A percentile compares a stretch with the other conserved stretches of the same genome.
phyloP scores from a whole-genome alignment of 2,113 vertebrate genomes.

The Halichoerus grypus region DNA sequence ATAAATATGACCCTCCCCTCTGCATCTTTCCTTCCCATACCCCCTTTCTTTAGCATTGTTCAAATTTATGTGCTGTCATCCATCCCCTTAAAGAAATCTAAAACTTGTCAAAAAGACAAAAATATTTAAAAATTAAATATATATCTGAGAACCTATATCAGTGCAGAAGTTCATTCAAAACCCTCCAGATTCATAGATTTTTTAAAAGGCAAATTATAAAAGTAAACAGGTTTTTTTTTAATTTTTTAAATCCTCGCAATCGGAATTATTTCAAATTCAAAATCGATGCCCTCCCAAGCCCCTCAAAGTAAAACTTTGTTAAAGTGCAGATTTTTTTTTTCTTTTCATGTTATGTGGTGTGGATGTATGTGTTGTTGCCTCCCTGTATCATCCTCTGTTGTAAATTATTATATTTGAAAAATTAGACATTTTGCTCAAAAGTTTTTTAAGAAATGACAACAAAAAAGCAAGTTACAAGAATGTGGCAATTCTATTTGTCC shows the following conservation, averaged over 20 bases:
- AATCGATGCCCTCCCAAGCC: constrained; percentile 88
- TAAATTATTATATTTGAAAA: constrained; percentile 90
- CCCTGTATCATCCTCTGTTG: constrained; percentile 96
- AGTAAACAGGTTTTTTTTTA: constrained; percentile 87
- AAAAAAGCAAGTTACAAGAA: constrained; percentile 93
- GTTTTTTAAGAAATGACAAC: constrained; percentile 88
- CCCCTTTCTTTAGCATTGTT: constrained; percentile 92
- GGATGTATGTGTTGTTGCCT: constrained; percentile 99
- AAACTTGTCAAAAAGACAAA: constrained; percentile 89
- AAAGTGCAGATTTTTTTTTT: constrained; percentile 96
- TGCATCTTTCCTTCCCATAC: constrained; percentile 87
- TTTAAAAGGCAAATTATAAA: constrained; percentile 83
- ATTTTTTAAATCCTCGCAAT: constrained; percentile 84
- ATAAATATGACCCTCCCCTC: constrained; percentile 91
- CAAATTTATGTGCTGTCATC: constrained; percentile 94
- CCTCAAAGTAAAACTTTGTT: constrained; percentile 85
- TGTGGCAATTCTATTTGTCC: constrained; percentile 96
- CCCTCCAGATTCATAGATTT: constrained; percentile 79
- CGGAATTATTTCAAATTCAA: constrained; percentile 89
- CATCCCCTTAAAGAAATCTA: constrained; percentile 92
- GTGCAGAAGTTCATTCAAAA: constrained; percentile 83
- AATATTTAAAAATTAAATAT: constrained; percentile 90
- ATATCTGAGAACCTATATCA: constrained; percentile 89
- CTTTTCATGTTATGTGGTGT: constrained; percentile 99
- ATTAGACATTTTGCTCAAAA: constrained; percentile 89